Base-by-base conservation (phyloP, 1,140 invertebrate species). In the Pseudomyrmex concolor region DNA sequence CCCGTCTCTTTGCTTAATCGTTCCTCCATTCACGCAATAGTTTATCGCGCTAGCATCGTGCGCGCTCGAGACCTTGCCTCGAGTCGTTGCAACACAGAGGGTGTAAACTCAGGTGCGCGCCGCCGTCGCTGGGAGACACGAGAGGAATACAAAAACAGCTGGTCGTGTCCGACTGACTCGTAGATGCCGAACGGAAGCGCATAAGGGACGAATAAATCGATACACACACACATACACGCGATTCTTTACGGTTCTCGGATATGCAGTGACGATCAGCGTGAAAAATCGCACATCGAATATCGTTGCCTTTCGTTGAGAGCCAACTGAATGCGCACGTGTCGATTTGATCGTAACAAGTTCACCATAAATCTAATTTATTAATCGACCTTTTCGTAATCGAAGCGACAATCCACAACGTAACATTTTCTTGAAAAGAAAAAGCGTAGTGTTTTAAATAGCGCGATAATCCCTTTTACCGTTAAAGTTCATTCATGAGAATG, bases 21-120 rank as follows among this genome's bases (percentile, higher is more conserved):
- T 50, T 70, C 55, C 45, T 80, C n/a, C 54, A 25, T 78, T 67
- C 43, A 57, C 50, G 50, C n/a, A 62, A 55, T 43, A 57, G 34
- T 57, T 59, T n/a, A 50, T 60, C 50, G 57, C 55, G n/a, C 8
- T 13, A 34, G 55, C 55, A 48, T 73, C 55, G 45, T n/a, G 68
- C 57, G 54, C 57, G 59, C 15, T 74, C 57, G 48, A 82, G 78
- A 82, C 78, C 70, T 82, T 82, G 78, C 59, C 45, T 62, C 67
- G 67, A 50, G 71, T n/a, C 57, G 55, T 59, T 34, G 55, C n/a
- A 25, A 15, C 22, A 84, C 22, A 51, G 55, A 54, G n/a, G 22
- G 7, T 15, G 78, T 48, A 22, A 72, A 66, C 59, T 59, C 72
- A 77, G 66, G 66, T 78, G 80, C 82, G 25, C 50, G 51, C 51